These are phyloP conservation scores for Pollachius pollachius DNA, from an alignment of 2,113 vertebrate species.

Conservation along the genomic window DNA sequence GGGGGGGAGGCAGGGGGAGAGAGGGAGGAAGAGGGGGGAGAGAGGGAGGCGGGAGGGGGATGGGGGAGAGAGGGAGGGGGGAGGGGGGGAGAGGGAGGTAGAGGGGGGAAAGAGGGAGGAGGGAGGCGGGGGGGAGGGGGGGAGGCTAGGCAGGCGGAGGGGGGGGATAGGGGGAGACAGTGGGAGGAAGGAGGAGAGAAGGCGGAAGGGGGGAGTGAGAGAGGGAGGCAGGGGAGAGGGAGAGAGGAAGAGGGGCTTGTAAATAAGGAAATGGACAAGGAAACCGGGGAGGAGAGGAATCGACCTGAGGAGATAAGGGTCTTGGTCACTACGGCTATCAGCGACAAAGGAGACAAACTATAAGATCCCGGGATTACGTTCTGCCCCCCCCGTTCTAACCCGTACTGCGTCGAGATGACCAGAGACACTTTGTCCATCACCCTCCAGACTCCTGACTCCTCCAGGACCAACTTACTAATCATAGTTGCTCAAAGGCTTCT, in stretches of 20 bases:
- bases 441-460: background rate
- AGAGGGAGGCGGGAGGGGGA: background rate
- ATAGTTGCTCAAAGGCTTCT: background rate
- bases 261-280: background rate
- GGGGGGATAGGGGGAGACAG: background rate
- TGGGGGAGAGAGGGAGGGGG: too few relatives aligned
- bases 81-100: background rate
- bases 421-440: background rate
- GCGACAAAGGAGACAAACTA: too few relatives aligned
- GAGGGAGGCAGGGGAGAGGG: too few relatives aligned
- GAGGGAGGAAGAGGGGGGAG: background rate
- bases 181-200: background rate
- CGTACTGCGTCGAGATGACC: too few relatives aligned
- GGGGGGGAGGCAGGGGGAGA: background rate
- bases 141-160: too few relatives aligned
- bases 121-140: too few relatives aligned
- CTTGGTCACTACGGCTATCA: too few relatives aligned
- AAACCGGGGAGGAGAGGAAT: background rate
- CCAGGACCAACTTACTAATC: slow-evolving; percentile 4
- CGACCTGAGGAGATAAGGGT: too few relatives aligned
- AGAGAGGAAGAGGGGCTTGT: background rate
- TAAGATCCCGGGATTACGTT: too few relatives aligned
- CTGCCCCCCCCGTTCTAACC: too few relatives aligned
- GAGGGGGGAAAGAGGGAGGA: background rate
- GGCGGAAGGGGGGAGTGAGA: background rate